These are phyloP conservation scores for Vidua chalybeata DNA, from an alignment of 2,113 vertebrate species.

Conservation along the genomic window DNA sequence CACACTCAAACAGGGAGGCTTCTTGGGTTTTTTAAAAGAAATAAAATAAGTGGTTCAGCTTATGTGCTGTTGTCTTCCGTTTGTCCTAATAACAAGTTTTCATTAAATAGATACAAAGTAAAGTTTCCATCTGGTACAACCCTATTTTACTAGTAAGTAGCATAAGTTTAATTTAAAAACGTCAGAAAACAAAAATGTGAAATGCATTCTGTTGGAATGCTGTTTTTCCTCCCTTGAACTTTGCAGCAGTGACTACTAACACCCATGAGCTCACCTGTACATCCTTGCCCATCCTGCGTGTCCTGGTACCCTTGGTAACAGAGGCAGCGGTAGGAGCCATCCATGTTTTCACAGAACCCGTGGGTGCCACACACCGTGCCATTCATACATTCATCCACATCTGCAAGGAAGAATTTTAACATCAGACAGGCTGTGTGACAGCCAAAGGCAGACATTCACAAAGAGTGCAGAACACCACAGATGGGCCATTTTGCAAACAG, in stretches of 20 bases:
- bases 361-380: slow-evolving; percentile 84
- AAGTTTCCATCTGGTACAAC: background rate
- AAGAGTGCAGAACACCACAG: background rate
- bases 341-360: slow-evolving; percentile 91
- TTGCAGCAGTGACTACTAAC: background rate
- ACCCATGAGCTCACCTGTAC: slow-evolving; percentile 83
- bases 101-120: background rate
- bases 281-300: slow-evolving; percentile 81
- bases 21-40: background rate
- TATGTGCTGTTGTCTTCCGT: background rate
- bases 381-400: slow-evolving; percentile 92
- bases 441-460: background rate
- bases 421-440: slow-evolving; percentile 47
- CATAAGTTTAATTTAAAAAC: background rate
- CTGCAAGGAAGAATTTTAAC: slow-evolving; percentile 73
- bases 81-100: background rate
- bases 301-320: slow-evolving; percentile 94
- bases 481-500: background rate
- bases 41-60: background rate
- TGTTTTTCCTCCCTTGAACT: background rate
- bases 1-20: background rate
- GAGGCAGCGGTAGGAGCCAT: slow-evolving; percentile 90
- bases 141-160: background rate
- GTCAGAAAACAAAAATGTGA: background rate
- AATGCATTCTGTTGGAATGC: background rate